phyloP scores from a whole-genome alignment of 2,113 vertebrate species.

The Etia nguti region DNA sequence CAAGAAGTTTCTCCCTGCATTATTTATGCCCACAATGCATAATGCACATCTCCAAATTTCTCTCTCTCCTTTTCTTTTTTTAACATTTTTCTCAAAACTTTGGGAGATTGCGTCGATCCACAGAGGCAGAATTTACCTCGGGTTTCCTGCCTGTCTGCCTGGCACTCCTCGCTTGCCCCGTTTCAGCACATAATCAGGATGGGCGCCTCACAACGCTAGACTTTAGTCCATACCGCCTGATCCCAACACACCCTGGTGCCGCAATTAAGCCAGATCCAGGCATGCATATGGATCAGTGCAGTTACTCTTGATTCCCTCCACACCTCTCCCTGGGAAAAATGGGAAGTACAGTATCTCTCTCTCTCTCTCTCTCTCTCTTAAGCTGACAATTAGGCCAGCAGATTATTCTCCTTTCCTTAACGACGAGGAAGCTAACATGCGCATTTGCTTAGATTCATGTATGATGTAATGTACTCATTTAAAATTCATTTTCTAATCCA shows the following conservation, averaged over 20 bases:
- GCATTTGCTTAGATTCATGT: neutral
- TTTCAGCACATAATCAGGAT: neutral
- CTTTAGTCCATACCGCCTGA: slow-evolving; percentile 1
- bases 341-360: neutral
- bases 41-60: neutral
- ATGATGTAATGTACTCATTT: slow-evolving; percentile 11
- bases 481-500: neutral
- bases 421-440: neutral
- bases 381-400: neutral
- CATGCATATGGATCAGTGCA: slow-evolving; percentile 46
- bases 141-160: neutral
- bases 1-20: neutral
- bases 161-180: neutral
- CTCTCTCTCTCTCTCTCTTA: neutral
- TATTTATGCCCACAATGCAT: slow-evolving; percentile 6
- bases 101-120: neutral
- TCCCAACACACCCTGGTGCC: neutral
- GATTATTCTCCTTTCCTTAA: neutral
- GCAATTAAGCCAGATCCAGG: slow-evolving; percentile 30
- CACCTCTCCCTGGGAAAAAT: neutral
- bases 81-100: neutral
- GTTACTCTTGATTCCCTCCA: slow-evolving; percentile 6
- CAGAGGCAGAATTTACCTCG: neutral
- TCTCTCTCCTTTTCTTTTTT: neutral
- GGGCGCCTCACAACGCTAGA: neutral